A percentile compares a stretch with the other conserved stretches of the same genome.
Evolutionary conservation across 2,113 vertebrate genomes (phyloP).

Genomic region (Ascaphus truei): DNA sequence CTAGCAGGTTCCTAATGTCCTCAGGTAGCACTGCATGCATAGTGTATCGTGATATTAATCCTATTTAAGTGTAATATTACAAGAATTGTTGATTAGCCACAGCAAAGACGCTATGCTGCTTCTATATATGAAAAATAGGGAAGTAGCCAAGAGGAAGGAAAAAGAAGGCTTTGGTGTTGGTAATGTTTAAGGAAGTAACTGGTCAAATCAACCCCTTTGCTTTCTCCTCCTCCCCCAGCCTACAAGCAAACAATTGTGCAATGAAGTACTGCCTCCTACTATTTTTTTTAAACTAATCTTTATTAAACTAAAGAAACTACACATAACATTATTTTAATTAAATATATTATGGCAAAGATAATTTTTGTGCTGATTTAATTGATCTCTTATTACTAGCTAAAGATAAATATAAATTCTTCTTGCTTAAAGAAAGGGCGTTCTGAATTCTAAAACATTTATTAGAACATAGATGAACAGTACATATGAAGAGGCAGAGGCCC

Average conservation of each 20-base stretch:
- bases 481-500: too few species aligned
- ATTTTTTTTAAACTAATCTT: too few species aligned
- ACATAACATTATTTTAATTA: too few species aligned
- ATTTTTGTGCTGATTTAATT: too few species aligned
- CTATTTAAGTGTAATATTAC: not conserved
- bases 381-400: too few species aligned
- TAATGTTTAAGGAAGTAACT: conserved; percentile 28
- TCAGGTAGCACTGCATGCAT: conserved; percentile 20
- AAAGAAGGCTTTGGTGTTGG: not conserved
- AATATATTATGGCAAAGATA: too few species aligned
- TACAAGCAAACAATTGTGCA: conserved; percentile 12
- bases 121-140: conserved; percentile 23
- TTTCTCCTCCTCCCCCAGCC: not conserved
- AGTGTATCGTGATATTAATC: not conserved
- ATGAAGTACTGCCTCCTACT: too few species aligned
- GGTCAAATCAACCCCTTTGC: conserved; percentile 13
- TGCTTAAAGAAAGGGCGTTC: too few species aligned
- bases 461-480: too few species aligned
- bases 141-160: conserved; percentile 26
- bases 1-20: conserved; percentile 16
- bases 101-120: not conserved
- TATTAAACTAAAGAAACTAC: too few species aligned
- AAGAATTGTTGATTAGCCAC: not conserved
- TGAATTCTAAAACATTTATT: too few species aligned
- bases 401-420: too few species aligned